phyloP scores from a whole-genome alignment of 2,797 vertebrate genomes.

The Rhinogobio ventralis region DNA sequence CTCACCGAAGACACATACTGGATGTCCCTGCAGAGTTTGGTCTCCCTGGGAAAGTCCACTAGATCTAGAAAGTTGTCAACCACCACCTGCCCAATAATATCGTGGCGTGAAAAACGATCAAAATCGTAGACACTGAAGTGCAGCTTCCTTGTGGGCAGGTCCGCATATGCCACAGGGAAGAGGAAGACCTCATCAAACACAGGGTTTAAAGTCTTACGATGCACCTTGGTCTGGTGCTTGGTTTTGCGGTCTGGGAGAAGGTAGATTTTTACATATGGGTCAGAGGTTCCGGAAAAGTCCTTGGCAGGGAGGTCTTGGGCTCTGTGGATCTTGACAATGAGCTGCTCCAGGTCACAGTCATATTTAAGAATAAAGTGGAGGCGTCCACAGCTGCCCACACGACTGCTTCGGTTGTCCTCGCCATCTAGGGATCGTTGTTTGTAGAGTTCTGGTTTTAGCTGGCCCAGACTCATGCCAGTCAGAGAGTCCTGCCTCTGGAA shows the following conservation, averaged over 20 bases:
- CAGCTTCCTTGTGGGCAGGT: constrained; percentile 92
- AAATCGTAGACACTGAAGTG: constrained; percentile 99
- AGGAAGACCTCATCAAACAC: constrained; percentile 99
- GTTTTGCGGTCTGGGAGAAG: constrained; percentile 96
- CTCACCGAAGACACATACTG: constrained; percentile 97
- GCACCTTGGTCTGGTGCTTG: constrained; percentile 99
- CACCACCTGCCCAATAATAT: constrained; percentile 96
- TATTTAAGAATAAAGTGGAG: constrained; percentile 96
- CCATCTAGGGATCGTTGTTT: constrained; percentile 95
- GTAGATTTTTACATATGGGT: constrained; percentile 98
- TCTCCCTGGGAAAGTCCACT: constrained; percentile 97
- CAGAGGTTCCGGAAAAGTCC: constrained; percentile 98
- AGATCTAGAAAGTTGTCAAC: constrained; percentile 99
- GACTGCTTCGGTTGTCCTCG: constrained; percentile 84
- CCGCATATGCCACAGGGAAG: constrained; percentile 94
- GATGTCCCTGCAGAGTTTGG: constrained; percentile 93
- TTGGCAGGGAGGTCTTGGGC: constrained; percentile 95
- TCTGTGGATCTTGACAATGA: constrained; percentile 98
- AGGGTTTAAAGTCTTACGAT: constrained; percentile 96
- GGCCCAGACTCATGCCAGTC: constrained; percentile 90
- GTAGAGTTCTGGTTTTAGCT: constrained; percentile 96
- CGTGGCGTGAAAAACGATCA: constrained; percentile 97
- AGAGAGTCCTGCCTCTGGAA: constrained; percentile 96
- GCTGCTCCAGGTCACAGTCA: constrained; percentile 95
- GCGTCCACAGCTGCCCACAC: constrained; percentile 88